A percentile compares a stretch with the other conserved stretches of the same genome.
Conservation (phyloP, 2,888 invertebrate species). For the Apamea monoglypha region DNA sequence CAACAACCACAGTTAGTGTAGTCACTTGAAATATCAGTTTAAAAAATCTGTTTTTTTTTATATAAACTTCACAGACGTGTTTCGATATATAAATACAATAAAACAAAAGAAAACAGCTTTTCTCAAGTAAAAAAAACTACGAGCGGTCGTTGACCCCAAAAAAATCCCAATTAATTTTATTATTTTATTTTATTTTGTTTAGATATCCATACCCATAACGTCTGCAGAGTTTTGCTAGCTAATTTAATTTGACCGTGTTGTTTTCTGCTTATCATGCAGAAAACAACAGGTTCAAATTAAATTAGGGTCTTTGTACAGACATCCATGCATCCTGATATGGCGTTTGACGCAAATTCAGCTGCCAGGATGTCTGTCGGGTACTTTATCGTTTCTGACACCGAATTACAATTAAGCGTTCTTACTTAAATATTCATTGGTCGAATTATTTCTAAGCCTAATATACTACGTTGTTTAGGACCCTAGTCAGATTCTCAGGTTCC, state of each 20-base stretch:
- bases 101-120: no score
- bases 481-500: constrained; percentile 21
- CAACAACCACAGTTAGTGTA: no score
- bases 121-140: no score
- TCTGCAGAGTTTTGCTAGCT: no score
- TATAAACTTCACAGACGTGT: no score
- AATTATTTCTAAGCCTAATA: not conserved
- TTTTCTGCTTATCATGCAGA: not conserved
- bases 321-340: not conserved
- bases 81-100: no score
- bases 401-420: not conserved
- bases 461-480: not conserved
- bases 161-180: not conserved
- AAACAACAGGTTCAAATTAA: no score
- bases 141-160: no score
- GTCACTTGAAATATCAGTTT: no score
- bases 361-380: constrained; percentile 19
- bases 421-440: not conserved
- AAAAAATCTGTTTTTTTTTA: no score
- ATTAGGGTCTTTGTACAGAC: not conserved
- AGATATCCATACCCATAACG: no score
- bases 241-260: not conserved
- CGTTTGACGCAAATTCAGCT: constrained; percentile 26
- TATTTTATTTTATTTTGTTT: no score
- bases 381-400: not conserved